A percentile compares a stretch with the other conserved stretches of the same genome.
These are phyloP conservation scores for Artemia sp. DNA, from an alignment of 2,888 invertebrate species.

Conservation along the genomic window DNA sequence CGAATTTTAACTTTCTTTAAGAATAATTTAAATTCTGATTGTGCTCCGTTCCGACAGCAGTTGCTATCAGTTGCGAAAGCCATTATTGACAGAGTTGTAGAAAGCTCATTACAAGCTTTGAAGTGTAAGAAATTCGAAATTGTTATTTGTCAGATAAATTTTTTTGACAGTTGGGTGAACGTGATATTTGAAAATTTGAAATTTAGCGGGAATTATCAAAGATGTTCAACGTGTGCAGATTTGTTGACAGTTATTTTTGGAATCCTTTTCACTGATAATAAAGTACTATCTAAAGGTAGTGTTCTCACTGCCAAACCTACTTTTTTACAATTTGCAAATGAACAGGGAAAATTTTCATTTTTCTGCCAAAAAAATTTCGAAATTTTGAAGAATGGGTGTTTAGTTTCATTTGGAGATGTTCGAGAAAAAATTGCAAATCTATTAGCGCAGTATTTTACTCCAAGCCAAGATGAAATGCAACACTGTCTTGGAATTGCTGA, in stretches of 20 bases:
- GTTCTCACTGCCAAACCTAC: neutral
- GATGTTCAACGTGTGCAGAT: neutral
- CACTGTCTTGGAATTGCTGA: neutral
- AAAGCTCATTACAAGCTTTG: slow-evolving; percentile 4
- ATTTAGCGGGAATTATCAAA: neutral
- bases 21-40: slow-evolving; percentile 5
- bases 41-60: neutral
- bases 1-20: neutral
- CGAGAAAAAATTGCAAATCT: neutral
- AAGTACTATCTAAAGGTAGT: slow-evolving; percentile 3
- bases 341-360: neutral
- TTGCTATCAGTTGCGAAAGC: neutral
- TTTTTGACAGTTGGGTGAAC: neutral
- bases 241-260: neutral
- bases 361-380: neutral
- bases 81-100: neutral
- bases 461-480: neutral
- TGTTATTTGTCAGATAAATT: neutral
- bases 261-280: neutral
- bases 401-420: neutral
- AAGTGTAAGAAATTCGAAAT: neutral
- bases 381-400: neutral
- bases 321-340: neutral
- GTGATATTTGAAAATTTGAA: neutral
- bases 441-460: neutral